These are phyloP conservation scores for Eidolon dupreanum DNA, from an alignment of 2,797 vertebrate genomes.

Conservation along the genomic window DNA sequence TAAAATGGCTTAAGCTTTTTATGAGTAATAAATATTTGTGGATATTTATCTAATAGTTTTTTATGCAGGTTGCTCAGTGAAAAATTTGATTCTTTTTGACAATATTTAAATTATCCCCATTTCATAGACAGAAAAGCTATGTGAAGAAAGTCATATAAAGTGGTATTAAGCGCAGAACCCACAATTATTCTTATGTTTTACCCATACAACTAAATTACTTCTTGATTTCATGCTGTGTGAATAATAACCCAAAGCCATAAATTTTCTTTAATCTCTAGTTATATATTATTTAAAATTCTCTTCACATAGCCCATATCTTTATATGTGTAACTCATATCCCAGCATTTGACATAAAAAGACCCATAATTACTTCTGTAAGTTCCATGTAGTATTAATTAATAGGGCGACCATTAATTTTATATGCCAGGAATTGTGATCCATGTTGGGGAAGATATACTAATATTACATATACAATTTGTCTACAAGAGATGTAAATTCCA, in stretches of 20 bases:
- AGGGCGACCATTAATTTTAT: not conserved
- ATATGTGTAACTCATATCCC: conserved; percentile 25
- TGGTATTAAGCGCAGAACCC: conserved; percentile 23
- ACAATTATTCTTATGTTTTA: conserved; percentile 58
- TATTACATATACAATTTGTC: not conserved
- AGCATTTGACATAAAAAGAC: not conserved
- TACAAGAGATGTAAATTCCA: not conserved
- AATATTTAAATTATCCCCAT: conserved; percentile 36
- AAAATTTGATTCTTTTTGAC: conserved; percentile 44
- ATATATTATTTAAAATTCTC: conserved; percentile 59
- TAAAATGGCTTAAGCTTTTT: not conserved
- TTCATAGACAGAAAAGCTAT: conserved; percentile 41
- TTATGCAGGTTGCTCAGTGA: not conserved
- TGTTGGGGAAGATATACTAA: not conserved
- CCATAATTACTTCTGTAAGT: not conserved
- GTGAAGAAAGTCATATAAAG: conserved; percentile 22
- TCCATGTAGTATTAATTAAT: conserved; percentile 30
- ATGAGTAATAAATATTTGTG: conserved; percentile 34
- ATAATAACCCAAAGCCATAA: conserved; percentile 64
- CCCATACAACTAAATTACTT: conserved; percentile 61
- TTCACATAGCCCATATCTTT: conserved; percentile 15
- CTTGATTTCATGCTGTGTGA: conserved; percentile 73
- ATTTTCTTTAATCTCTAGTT: conserved; percentile 62
- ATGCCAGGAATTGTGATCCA: not conserved
- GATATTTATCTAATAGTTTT: conserved; percentile 25